phyloP scores from a whole-genome alignment of 2,888 invertebrate genomes.

The Phyllotreta striolata region DNA sequence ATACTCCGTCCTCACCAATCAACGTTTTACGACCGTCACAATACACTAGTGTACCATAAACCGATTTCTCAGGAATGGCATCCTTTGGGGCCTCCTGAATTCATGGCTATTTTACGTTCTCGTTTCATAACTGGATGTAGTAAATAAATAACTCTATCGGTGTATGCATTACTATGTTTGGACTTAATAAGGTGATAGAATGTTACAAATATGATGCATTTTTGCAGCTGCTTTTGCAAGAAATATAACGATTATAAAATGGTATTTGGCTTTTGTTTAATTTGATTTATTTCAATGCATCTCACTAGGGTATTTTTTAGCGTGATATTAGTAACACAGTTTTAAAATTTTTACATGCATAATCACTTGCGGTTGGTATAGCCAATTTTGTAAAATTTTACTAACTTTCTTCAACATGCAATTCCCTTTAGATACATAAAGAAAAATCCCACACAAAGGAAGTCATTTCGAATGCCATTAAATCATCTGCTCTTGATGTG shows the following conservation, averaged over 20 bases:
- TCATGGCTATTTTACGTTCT: constrained; percentile 31
- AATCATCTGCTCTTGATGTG: constrained; percentile 29
- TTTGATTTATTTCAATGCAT: no score
- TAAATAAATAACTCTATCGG: constrained; percentile 21
- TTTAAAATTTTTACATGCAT: no score
- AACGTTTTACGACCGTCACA: constrained; percentile 58
- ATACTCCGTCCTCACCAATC: constrained; percentile 57
- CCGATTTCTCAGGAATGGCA: constrained; percentile 53
- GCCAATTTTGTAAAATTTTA: no score
- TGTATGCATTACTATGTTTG: not conserved
- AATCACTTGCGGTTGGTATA: no score
- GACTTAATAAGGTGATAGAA: not conserved
- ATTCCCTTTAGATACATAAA: no score
- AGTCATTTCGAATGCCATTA: constrained; percentile 18
- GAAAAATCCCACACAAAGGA: no score
- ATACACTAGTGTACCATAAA: constrained; percentile 57
- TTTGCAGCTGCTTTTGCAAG: no score
- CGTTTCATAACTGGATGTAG: constrained; percentile 31
- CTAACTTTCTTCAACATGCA: no score
- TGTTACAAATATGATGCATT: not conserved
- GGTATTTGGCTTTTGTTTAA: no score
- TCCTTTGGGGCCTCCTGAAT: constrained; percentile 46
- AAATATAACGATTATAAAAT: no score
- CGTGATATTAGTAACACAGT: no score
- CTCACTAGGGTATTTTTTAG: no score